phyloP scores from a whole-genome alignment of 2,113 vertebrate genomes.

The Progne subis region DNA sequence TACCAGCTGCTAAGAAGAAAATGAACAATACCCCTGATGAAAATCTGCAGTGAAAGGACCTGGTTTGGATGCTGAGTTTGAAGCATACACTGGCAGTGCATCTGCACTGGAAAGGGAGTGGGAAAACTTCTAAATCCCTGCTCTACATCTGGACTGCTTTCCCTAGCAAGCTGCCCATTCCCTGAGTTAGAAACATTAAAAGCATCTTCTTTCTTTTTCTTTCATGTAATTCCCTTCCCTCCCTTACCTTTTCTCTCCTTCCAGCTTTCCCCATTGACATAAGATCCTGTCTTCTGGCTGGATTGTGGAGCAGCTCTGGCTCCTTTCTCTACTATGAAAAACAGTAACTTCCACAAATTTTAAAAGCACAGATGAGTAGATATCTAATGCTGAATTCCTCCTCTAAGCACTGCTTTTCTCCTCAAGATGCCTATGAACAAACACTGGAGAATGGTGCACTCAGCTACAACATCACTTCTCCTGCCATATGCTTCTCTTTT shows the following conservation, averaged over 20 bases:
- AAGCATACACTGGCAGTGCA: not conserved
- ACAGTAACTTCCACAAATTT: not conserved
- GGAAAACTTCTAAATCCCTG: not conserved
- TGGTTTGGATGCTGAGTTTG: not conserved
- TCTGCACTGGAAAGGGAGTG: not conserved
- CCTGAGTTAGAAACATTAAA: not conserved
- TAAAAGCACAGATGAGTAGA: not conserved
- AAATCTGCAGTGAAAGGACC: not conserved
- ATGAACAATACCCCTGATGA: not conserved
- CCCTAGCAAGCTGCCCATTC: not conserved
- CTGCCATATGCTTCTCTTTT: not conserved
- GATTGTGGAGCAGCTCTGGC: not conserved
- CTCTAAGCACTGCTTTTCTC: not conserved
- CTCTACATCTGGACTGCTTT: not conserved
- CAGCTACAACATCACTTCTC: not conserved
- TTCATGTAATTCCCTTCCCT: not conserved
- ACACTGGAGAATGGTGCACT: not conserved
- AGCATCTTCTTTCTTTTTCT: not conserved
- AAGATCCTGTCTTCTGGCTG: not conserved
- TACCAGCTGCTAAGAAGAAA: not conserved
- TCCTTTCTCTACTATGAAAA: not conserved
- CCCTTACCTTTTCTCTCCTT: not conserved
- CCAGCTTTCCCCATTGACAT: not conserved
- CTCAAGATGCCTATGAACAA: not conserved
- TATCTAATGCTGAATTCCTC: not conserved